A percentile compares a stretch with the other conserved stretches of the same genome.
phyloP scores from a whole-genome alignment of 2,888 invertebrate species.

The Eilema sororculum region DNA sequence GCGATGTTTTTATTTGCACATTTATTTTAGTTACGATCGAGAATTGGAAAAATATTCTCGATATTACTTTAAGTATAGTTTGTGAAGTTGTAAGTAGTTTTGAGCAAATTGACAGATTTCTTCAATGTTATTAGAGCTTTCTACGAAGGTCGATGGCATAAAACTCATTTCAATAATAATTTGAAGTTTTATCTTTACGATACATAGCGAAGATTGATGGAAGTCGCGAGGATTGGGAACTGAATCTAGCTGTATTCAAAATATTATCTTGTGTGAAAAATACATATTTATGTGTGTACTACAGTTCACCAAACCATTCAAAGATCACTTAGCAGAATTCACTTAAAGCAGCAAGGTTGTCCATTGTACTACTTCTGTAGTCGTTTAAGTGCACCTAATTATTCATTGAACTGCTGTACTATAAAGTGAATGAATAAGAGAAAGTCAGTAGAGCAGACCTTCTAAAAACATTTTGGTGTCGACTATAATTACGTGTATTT shows the following conservation, averaged over 20 bases:
- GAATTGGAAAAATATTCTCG: not conserved
- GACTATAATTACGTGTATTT: no score
- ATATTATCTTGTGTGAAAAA: no score
- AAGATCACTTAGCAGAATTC: not conserved
- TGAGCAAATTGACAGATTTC: not conserved
- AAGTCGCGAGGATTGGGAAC: no score
- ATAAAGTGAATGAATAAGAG: not conserved
- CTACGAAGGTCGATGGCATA: no score
- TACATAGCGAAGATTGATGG: no score
- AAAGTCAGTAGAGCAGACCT: not conserved
- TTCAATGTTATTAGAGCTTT: not conserved
- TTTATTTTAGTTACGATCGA: not conserved
- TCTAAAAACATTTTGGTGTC: not conserved
- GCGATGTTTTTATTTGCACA: constrained; percentile 1
- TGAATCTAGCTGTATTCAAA: no score
- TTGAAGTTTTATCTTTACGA: no score
- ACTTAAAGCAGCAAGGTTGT: not conserved
- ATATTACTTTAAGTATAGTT: not conserved
- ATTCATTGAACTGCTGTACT: not conserved
- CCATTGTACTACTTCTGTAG: not conserved
- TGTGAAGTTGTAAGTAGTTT: not conserved
- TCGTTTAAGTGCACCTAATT: not conserved
- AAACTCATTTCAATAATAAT: no score
- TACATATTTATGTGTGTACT: not conserved
- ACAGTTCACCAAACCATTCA: not conserved